Evolutionary conservation across 2,113 vertebrate genomes (phyloP).

Genomic region (Passer domesticus): DNA sequence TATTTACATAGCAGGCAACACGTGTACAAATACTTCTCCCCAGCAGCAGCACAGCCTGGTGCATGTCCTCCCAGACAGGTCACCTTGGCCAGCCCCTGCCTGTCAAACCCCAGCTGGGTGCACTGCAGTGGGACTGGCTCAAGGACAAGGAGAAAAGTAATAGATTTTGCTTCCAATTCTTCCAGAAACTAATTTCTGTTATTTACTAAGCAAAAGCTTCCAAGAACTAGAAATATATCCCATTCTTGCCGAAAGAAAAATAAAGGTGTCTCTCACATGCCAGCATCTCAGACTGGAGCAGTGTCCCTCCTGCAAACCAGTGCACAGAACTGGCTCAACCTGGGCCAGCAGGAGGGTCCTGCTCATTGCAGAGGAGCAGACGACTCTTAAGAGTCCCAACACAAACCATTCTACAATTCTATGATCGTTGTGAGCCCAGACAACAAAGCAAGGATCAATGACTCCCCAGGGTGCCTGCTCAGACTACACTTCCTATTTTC

Average conservation of each 20-base stretch:
- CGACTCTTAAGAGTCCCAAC: rapidly evolving
- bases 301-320: background rate
- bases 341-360: background rate
- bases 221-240: background rate
- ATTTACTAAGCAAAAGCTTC: background rate
- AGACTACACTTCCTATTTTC: rapidly evolving
- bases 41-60: background rate
- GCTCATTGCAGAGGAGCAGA: background rate
- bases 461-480: background rate
- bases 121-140: background rate
- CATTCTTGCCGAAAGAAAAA: background rate
- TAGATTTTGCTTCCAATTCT: background rate
- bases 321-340: rapidly evolving
- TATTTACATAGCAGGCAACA: background rate
- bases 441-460: rapidly evolving
- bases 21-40: background rate
- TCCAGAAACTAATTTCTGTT: background rate
- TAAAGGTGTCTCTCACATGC: background rate
- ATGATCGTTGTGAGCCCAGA: rapidly evolving
- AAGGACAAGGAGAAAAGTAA: background rate
- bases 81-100: background rate
- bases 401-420: background rate
- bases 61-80: background rate
- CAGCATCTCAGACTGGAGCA: background rate
- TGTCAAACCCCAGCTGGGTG: background rate